Evolutionary conservation across 2,797 vertebrate species (phyloP).

Genomic region (Sylvilagus floridanus): DNA sequence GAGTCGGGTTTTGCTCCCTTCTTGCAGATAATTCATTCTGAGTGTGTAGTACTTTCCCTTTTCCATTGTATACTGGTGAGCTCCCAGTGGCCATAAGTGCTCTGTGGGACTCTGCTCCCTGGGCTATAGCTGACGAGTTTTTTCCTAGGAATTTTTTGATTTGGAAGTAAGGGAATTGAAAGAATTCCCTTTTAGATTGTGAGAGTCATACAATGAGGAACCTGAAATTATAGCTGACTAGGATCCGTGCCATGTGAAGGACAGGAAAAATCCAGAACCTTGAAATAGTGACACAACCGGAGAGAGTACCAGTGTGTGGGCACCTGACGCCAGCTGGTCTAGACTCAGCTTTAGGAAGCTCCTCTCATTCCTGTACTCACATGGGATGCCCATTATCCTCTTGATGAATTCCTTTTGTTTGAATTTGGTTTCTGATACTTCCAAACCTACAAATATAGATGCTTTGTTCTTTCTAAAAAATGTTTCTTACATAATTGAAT

Average conservation of each 20-base stretch:
- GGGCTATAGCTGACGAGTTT: not conserved
- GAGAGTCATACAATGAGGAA: not conserved
- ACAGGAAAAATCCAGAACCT: not conserved
- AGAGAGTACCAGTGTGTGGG: not conserved
- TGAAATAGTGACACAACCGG: not conserved
- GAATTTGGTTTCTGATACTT: conserved; percentile 4
- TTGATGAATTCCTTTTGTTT: not conserved
- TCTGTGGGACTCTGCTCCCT: not conserved
- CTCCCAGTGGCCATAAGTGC: not conserved
- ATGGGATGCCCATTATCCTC: not conserved
- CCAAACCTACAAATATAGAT: not conserved
- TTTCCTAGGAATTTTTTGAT: conserved; percentile 1
- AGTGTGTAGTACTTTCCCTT: not conserved
- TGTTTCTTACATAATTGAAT: not conserved
- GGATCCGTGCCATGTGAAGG: not conserved
- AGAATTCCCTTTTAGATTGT: not conserved
- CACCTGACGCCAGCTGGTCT: not conserved
- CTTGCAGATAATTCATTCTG: not conserved
- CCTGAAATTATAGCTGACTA: not conserved
- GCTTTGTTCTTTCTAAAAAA: not conserved
- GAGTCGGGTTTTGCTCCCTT: not conserved
- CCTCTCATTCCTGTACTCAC: not conserved
- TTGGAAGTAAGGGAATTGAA: not conserved
- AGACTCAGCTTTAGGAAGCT: not conserved
- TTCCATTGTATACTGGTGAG: not conserved